Conservation (phyloP, 2,113 vertebrate genomes). For the Colistium nudipinnis region DNA sequence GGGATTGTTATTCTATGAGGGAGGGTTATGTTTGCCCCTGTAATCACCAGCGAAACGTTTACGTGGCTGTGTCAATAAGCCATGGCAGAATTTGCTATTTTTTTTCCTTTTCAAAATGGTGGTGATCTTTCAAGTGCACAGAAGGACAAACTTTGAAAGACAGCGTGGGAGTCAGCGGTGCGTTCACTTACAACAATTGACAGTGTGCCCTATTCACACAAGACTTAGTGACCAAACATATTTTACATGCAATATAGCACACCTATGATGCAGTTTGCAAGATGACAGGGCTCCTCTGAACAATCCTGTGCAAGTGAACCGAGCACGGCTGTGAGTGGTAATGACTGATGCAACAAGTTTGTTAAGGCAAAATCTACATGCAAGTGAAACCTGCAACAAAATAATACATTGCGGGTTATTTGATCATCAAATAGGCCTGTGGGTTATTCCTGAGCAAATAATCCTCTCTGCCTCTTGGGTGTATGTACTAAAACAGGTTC, state of each 20-base stretch:
- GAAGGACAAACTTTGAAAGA: constrained; percentile 15
- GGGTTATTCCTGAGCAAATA: constrained; percentile 57
- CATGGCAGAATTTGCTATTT: constrained; percentile 42
- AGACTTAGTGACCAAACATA: not conserved
- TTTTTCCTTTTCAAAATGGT: constrained; percentile 54
- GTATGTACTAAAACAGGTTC: constrained; percentile 47
- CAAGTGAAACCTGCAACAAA: constrained; percentile 1
- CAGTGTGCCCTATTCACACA: too few species aligned
- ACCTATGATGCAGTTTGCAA: not conserved
- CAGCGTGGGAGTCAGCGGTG: not conserved
- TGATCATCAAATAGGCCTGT: constrained; percentile 51
- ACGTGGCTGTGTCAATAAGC: constrained; percentile 58
- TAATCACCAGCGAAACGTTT: constrained; percentile 57
- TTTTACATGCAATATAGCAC: not conserved
- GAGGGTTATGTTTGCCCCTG: constrained; percentile 61
- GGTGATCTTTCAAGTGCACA: constrained; percentile 11
- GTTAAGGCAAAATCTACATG: not conserved
- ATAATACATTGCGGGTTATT: constrained; percentile 28
- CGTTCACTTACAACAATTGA: constrained; percentile 6
- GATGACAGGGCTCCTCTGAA: not conserved
- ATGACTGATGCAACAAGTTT: constrained; percentile 8
- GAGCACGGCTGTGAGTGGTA: constrained; percentile 13
- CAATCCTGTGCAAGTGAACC: not conserved
- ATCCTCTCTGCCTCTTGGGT: constrained; percentile 1
- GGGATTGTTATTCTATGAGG: constrained; percentile 47